Evolutionary conservation across 23 tunicate species (phyloP), one percentile per base, ranked within the genome.

Genomic region (Ciona savignyi): DNA sequence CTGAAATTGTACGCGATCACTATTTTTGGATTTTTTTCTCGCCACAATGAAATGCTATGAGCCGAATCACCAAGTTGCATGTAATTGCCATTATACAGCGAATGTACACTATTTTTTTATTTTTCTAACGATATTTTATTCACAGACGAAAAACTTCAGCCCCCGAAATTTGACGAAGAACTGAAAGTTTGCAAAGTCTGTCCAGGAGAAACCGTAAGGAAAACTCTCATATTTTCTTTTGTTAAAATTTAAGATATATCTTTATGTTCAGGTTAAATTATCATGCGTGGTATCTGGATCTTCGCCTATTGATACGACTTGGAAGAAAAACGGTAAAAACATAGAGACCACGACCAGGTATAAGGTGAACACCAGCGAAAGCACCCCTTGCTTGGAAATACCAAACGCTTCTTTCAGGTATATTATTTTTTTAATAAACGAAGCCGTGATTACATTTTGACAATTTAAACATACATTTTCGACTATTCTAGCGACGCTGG

Each of bases 151-250:
- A 81, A 73, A 23, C 66, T 22, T 32, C 94, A 88, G 75, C 79
- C 99, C 21, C 99, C 99, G 51, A 63, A 28, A 26, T 84, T 95
- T 74, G 80, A 77, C 32, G 79, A 85, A 81, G 72, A 95, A 77
- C 84, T 95, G 61, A 34, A 34, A 21, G 77, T 67, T 6, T 48
- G 27, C 29, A 73, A 77, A 61, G 79, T 73, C 30, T 72, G 75
- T 51, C 87, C 84, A 0, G 99, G 96, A 29, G 80, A 88, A 51
- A 85, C 84, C 75, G 97, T 91, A 76, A 30, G 62, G 64, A 70
- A 31, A 33, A 9, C 32, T 34, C 19, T 4, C 1, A 24, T 23
- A 21, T n/a, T n/a, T n/a, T n/a, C n/a, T n/a, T n/a, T n/a, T n/a
- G n/a, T n/a, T n/a, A n/a, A n/a, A n/a, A 29, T 29, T 70, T 70